Evolutionary conservation across 2,113 vertebrate species (phyloP).

Genomic region (Cheirogaleus medius): DNA sequence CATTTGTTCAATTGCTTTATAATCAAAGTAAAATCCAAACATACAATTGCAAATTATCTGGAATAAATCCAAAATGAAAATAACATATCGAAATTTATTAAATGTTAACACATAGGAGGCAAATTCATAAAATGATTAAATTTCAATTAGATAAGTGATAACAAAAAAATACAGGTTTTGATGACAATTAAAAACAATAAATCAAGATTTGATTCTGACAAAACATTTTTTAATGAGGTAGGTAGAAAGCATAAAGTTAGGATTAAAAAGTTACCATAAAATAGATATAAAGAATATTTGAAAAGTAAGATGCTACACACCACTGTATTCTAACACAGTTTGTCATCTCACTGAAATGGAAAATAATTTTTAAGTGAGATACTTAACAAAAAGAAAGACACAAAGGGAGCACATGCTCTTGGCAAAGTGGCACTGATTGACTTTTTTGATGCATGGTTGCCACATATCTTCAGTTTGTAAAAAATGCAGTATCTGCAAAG

Average conservation of each 20-base stretch:
- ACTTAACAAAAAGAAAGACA: neutral
- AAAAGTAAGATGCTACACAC: neutral
- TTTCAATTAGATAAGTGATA: neutral
- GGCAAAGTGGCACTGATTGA: neutral
- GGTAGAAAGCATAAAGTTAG: neutral
- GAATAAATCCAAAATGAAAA: neutral
- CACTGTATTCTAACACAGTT: neutral
- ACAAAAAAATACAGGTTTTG: neutral
- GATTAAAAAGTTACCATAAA: neutral
- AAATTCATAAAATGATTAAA: neutral
- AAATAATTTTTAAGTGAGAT: neutral
- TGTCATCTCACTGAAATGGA: neutral
- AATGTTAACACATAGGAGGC: neutral
- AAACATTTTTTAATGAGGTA: neutral
- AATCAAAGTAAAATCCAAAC: neutral
- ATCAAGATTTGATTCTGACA: neutral
- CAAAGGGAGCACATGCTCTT: neutral
- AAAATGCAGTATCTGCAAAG: neutral
- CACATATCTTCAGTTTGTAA: neutral
- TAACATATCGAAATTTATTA: neutral
- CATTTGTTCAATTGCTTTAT: neutral
- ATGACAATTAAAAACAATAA: neutral
- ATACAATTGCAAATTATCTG: neutral
- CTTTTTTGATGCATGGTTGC: neutral
- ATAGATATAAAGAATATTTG: neutral